phyloP scores from a whole-genome alignment of 37 sponge, comb jelly and placozoan species.

The Cliona cf. orientalis region DNA sequence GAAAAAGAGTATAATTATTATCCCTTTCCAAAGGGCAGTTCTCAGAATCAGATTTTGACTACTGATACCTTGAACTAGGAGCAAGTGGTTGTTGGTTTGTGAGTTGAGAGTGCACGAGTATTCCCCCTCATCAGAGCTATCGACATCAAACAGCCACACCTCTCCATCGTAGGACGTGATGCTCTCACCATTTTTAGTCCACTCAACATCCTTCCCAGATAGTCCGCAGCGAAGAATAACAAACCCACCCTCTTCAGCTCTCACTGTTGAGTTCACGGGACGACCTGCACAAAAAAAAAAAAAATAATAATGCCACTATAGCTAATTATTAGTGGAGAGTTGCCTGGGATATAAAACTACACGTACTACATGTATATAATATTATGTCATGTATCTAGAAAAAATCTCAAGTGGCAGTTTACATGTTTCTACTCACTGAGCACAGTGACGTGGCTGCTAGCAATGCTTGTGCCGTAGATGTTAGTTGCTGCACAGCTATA shows the following conservation, averaged over 20 bases:
- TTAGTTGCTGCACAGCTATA: constrained; percentile 46
- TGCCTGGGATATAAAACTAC: no score
- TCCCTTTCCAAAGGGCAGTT: no score
- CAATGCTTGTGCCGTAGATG: background rate
- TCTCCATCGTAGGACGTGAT: background rate
- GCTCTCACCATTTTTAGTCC: background rate
- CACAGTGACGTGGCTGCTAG: constrained; percentile 17
- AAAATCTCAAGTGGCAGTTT: no score
- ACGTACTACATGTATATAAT: no score
- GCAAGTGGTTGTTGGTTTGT: constrained; percentile 5
- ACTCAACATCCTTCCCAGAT: background rate
- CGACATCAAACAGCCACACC: background rate
- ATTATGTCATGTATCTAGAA: no score
- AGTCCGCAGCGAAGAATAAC: background rate
- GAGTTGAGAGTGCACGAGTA: constrained; percentile 13
- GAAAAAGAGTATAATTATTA: no score
- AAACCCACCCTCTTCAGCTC: no score
- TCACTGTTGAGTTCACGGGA: no score
- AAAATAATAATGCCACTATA: no score
- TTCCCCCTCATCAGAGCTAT: constrained; percentile 14
- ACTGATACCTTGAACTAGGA: constrained; percentile 30
- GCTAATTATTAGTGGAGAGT: no score
- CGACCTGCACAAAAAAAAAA: no score
- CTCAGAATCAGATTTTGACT: background rate
- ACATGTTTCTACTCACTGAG: constrained; percentile 9